Evolutionary conservation across 2,797 vertebrate genomes (phyloP).

Genomic region (Micropoecilia bifurca): DNA sequence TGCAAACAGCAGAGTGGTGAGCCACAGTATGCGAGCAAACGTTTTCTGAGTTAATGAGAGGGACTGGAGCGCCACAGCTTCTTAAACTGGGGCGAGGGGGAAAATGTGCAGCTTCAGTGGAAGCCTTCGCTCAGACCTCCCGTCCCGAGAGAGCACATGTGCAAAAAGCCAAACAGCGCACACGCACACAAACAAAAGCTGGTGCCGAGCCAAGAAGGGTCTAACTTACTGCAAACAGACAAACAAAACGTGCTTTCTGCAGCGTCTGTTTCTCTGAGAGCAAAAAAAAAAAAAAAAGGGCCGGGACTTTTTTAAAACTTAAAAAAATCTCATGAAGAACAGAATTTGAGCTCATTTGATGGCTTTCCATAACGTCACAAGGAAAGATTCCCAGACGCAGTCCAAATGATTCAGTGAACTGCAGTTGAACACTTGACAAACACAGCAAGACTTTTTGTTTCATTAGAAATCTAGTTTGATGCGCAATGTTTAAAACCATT

Average conservation of each 20-base stretch:
- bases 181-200: slow-evolving; percentile 46
- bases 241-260: slow-evolving; percentile 24
- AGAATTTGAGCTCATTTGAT: slow-evolving; percentile 10
- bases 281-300: slow-evolving; percentile 1
- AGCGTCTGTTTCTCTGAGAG: slow-evolving; percentile 9
- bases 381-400: slow-evolving; percentile 20
- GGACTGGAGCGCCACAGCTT: slow-evolving; percentile 50
- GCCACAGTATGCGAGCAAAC: slow-evolving; percentile 68
- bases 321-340: slow-evolving; percentile 12
- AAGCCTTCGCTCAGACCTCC: slow-evolving; percentile 61
- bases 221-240: slow-evolving; percentile 8
- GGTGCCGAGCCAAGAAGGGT: slow-evolving; percentile 24
- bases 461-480: slow-evolving; percentile 10
- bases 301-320: slow-evolving; percentile 29
- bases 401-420: neutral
- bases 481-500: neutral
- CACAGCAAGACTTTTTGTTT: neutral
- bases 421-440: neutral
- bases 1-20: slow-evolving; percentile 73
- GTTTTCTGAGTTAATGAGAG: slow-evolving; percentile 73
- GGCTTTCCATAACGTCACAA: slow-evolving; percentile 44
- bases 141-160: slow-evolving; percentile 49
- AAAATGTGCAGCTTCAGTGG: slow-evolving; percentile 56
- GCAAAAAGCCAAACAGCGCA: slow-evolving; percentile 47
- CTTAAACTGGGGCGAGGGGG: slow-evolving; percentile 63